Conservation (phyloP, 2,888 invertebrate species). For the Platycheirus albimanus region DNA sequence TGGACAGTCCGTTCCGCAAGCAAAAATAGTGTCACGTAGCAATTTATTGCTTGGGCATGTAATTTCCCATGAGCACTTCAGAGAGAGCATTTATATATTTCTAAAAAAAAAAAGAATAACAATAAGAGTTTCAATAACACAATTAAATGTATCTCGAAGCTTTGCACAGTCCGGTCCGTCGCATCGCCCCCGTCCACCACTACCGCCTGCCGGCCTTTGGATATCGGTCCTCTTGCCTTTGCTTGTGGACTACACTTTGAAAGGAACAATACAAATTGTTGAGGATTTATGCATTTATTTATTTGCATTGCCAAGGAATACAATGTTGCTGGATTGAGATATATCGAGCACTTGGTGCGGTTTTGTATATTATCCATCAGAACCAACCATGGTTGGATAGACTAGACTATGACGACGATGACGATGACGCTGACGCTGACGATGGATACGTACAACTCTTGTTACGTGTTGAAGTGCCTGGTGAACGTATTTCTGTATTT, state of each 20-base stretch:
- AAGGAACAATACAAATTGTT: neutral
- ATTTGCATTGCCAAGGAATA: constrained; percentile 27
- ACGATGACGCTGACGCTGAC: no score
- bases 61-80: constrained; percentile 62
- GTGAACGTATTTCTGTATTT: neutral
- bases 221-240: neutral
- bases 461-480: neutral
- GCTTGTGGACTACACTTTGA: no score
- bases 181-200: no score
- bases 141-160: constrained; percentile 49
- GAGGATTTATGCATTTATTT: constrained; percentile 16
- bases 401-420: neutral
- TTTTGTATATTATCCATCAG: constrained; percentile 1
- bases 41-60: constrained; percentile 58
- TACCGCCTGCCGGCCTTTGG: neutral
- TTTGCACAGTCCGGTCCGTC: no score
- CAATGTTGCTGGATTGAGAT: constrained; percentile 24
- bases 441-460: neutral
- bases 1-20: constrained; percentile 43
- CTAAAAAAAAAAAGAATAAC: constrained; percentile 29
- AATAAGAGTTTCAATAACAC: constrained; percentile 45
- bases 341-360: constrained; percentile 9
- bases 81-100: constrained; percentile 45
- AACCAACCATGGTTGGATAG: neutral
- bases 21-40: constrained; percentile 65